These are phyloP conservation scores for Macrocentrus cingulum DNA, from an alignment of 1,140 invertebrate genomes.

Conservation along the genomic window DNA sequence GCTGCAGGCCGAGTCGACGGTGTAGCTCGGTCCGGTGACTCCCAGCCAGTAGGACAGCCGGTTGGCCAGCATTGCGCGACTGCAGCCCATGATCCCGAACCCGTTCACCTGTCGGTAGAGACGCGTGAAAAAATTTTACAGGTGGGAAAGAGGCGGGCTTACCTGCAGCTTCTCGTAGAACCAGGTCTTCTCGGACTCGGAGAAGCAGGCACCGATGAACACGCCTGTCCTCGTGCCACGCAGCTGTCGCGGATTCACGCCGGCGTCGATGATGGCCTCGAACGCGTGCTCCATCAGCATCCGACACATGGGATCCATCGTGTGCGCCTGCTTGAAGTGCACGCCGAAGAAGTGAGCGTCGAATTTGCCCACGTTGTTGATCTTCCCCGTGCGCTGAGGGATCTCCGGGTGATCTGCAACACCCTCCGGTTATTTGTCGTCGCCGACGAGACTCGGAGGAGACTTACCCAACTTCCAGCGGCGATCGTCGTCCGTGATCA, in stretches of 20 bases:
- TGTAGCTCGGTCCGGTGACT: constrained; percentile 75
- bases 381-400: constrained; percentile 75
- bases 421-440: constrained; percentile 1
- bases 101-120: constrained; percentile 44
- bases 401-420: constrained; percentile 66
- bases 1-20: constrained; percentile 87
- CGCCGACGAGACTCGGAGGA: not conserved
- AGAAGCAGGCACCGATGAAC: constrained; percentile 78
- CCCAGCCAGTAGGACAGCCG: constrained; percentile 79
- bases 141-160: not conserved
- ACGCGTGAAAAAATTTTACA: not conserved
- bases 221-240: constrained; percentile 77
- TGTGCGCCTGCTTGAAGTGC: constrained; percentile 79
- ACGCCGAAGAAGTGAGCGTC: constrained; percentile 83
- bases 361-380: constrained; percentile 79
- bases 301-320: constrained; percentile 87
- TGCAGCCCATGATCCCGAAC: constrained; percentile 65
- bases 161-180: constrained; percentile 68
- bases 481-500: constrained; percentile 75
- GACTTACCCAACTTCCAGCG: constrained; percentile 71
- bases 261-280: constrained; percentile 87
- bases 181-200: constrained; percentile 71
- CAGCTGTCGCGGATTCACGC: constrained; percentile 60
- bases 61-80: constrained; percentile 89
- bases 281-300: constrained; percentile 81